These are phyloP conservation scores for Muricea muricata DNA, from an alignment of 92 coral and sea anemone genomes.

Conservation along the genomic window DNA sequence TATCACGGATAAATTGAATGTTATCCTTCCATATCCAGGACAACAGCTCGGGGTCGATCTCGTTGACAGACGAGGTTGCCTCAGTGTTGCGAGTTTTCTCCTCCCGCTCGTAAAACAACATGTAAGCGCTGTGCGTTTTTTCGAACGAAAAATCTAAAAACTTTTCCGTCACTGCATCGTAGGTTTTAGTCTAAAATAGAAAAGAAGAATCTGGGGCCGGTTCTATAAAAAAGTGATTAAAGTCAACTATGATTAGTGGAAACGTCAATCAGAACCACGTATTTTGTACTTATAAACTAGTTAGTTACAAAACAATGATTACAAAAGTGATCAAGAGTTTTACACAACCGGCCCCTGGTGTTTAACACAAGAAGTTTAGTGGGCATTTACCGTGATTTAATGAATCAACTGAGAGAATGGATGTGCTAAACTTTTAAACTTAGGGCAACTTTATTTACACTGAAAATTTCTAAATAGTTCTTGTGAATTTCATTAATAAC, in stretches of 20 bases:
- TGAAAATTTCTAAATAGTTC: too few relatives aligned
- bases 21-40: conserved; percentile 99
- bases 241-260: too few relatives aligned
- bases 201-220: not conserved
- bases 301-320: too few relatives aligned
- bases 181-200: conserved; percentile 83
- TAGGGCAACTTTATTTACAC: too few relatives aligned
- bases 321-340: too few relatives aligned
- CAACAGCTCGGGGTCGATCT: conserved; percentile 82
- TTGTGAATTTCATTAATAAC: too few relatives aligned
- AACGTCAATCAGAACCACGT: too few relatives aligned
- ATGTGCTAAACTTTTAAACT: too few relatives aligned
- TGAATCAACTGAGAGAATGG: too few relatives aligned
- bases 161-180: conserved; percentile 96
- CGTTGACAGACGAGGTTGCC: conserved; percentile 1
- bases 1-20: conserved; percentile 93
- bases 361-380: not conserved
- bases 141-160: conserved; percentile 98
- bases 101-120: conserved; percentile 94
- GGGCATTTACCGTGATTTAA: not conserved
- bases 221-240: too few relatives aligned
- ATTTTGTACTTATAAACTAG: too few relatives aligned
- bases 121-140: conserved; percentile 99
- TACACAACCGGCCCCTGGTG: too few relatives aligned
- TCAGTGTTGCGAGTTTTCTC: conserved; percentile 50